phyloP scores from a whole-genome alignment of 2,113 vertebrate species.

The Anarrhichthys ocellatus region DNA sequence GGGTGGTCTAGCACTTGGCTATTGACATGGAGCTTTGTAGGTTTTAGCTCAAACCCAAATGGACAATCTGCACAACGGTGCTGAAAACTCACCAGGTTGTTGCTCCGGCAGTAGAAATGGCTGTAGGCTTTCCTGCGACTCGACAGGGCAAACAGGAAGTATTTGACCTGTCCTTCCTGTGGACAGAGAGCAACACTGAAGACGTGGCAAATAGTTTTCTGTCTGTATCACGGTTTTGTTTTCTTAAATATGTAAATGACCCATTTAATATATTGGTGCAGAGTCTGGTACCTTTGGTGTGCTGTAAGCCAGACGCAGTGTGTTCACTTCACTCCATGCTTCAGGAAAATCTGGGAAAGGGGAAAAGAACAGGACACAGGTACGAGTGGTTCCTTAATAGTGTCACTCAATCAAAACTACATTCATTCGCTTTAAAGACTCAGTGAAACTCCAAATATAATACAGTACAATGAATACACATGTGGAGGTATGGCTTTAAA shows the following conservation, averaged over 20 bases:
- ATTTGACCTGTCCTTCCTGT: slow-evolving; percentile 89
- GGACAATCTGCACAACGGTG: not conserved
- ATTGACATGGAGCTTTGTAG: not conserved
- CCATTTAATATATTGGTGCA: not conserved
- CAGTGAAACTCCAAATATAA: not conserved
- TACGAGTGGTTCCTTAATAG: not conserved
- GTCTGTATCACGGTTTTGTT: not conserved
- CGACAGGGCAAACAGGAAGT: slow-evolving; percentile 91
- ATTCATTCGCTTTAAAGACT: not conserved
- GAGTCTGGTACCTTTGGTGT: slow-evolving; percentile 86
- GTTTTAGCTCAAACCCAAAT: not conserved
- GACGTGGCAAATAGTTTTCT: not conserved
- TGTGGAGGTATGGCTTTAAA: not conserved
- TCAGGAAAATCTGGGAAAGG: slow-evolving; percentile 82
- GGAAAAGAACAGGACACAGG: not conserved
- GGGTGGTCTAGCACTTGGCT: not conserved
- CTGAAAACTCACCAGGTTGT: slow-evolving; percentile 88
- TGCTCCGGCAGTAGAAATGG: slow-evolving; percentile 93
- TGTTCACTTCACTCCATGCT: slow-evolving; percentile 89
- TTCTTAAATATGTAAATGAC: not conserved
- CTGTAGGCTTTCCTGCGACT: slow-evolving; percentile 91
- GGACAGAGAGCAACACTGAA: slow-evolving; percentile 11
- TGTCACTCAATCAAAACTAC: not conserved
- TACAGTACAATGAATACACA: not conserved
- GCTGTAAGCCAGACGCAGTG: slow-evolving; percentile 88